Evolutionary conservation across 2,888 invertebrate genomes (phyloP).

Genomic region (Atethmia centrago): DNA sequence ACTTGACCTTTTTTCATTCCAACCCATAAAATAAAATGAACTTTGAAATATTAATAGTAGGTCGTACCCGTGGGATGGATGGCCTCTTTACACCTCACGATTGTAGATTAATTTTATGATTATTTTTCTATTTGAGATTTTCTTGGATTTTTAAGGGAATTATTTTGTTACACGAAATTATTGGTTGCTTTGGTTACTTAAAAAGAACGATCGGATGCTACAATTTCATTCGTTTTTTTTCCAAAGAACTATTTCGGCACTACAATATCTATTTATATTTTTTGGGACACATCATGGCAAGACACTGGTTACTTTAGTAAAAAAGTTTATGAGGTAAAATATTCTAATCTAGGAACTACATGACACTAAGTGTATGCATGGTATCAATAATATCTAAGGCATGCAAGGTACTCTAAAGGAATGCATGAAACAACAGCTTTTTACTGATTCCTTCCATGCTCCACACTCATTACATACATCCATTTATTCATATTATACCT

Average conservation of each 20-base stretch:
- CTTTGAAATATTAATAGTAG: slow-evolving; percentile 83
- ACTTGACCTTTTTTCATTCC: slow-evolving; percentile 76
- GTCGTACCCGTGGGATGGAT: slow-evolving; percentile 66
- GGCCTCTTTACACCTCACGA: slow-evolving; percentile 66
- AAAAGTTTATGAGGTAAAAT: neutral
- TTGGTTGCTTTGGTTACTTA: neutral
- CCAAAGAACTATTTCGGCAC: no score
- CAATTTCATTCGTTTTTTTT: no score
- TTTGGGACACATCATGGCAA: neutral
- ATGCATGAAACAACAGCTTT: neutral
- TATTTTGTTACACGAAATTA: neutral
- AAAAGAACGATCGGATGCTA: neutral
- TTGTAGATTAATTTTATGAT: slow-evolving; percentile 2
- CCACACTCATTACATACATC: neutral
- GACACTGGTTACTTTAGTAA: neutral
- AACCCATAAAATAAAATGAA: slow-evolving; percentile 83
- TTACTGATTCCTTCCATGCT: neutral
- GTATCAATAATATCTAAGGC: neutral
- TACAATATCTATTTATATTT: no score
- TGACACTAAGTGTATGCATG: neutral
- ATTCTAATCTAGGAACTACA: neutral
- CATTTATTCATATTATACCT: neutral
- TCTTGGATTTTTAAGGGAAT: neutral
- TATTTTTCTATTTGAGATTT: neutral
- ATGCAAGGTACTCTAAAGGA: neutral